A percentile compares a stretch with the other conserved stretches of the same genome.
Conservation (phyloP, 2,797 vertebrate species). For the Tolypeutes matacus region DNA sequence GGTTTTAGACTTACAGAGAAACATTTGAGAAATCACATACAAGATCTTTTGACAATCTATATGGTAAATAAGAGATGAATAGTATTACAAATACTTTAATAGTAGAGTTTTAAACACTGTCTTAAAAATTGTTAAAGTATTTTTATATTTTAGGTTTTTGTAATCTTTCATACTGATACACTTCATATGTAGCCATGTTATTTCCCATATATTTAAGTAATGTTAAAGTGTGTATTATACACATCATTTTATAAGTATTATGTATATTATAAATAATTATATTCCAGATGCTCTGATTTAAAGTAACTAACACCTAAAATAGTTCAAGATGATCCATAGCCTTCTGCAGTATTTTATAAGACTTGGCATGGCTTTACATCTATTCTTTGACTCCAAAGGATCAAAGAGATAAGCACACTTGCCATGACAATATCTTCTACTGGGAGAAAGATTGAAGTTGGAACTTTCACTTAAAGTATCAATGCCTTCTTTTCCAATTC, state of each 20-base stretch:
- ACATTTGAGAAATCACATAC: constrained; percentile 20
- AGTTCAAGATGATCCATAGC: background rate
- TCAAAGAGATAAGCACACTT: background rate
- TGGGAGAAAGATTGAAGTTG: background rate
- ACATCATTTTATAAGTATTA: background rate
- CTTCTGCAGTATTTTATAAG: constrained; percentile 19
- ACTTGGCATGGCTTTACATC: background rate
- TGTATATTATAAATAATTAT: constrained; percentile 46
- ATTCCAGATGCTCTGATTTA: constrained; percentile 29
- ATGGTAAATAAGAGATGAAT: constrained; percentile 42
- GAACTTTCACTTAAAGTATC: constrained; percentile 25
- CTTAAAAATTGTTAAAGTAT: constrained; percentile 3
- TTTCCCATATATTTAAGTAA: background rate
- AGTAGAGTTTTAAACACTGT: background rate
- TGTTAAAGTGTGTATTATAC: constrained; percentile 13
- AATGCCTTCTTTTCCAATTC: background rate
- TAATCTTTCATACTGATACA: constrained; percentile 12
- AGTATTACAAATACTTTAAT: constrained; percentile 36
- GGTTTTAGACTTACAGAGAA: background rate
- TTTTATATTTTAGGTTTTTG: constrained; percentile 38
- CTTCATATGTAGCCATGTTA: background rate
- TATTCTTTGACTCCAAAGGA: background rate
- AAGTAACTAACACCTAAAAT: background rate
- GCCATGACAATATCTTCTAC: background rate
- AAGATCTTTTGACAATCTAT: constrained; percentile 41